Percentiles rank a stretch among this genome's conserved stretches.
Evolutionary conservation across 2,888 invertebrate genomes (phyloP).

Genomic region (Trachelus tabidus): DNA sequence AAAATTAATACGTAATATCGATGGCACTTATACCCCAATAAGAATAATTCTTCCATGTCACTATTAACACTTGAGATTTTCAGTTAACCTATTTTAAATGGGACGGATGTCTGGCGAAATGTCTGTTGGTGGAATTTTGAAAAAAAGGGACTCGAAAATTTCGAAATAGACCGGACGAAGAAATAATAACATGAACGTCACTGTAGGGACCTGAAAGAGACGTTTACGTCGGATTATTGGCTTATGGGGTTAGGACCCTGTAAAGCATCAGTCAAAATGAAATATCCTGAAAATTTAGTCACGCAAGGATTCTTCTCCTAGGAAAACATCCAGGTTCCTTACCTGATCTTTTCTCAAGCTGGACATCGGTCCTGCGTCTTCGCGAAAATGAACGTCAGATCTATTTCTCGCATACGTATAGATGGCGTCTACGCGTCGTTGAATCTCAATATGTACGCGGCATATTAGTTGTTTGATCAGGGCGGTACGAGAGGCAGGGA

Average conservation of each 20-base stretch:
- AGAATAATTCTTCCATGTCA: neutral
- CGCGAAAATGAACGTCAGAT: neutral
- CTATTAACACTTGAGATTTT: neutral
- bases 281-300: neutral
- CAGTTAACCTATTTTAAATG: neutral
- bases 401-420: neutral
- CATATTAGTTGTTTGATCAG: neutral
- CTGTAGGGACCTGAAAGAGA: slow-evolving; percentile 13
- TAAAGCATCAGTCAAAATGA: neutral
- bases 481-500: neutral
- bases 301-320: neutral
- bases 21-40: neutral
- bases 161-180: neutral
- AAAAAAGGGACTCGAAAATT: neutral
- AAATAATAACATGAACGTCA: neutral
- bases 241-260: slow-evolving; percentile 31
- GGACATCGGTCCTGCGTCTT: neutral
- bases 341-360: neutral
- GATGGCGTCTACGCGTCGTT: neutral
- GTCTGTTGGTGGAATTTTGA: neutral
- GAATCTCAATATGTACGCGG: neutral
- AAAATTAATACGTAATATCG: neutral
- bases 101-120: neutral
- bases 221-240: slow-evolving; percentile 46
- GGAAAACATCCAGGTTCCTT: neutral